Percentiles rank a stretch among this genome's conserved stretches.
Conservation (phyloP, 2,113 vertebrate species). For the Rhinolophus ferrumequinum region DNA sequence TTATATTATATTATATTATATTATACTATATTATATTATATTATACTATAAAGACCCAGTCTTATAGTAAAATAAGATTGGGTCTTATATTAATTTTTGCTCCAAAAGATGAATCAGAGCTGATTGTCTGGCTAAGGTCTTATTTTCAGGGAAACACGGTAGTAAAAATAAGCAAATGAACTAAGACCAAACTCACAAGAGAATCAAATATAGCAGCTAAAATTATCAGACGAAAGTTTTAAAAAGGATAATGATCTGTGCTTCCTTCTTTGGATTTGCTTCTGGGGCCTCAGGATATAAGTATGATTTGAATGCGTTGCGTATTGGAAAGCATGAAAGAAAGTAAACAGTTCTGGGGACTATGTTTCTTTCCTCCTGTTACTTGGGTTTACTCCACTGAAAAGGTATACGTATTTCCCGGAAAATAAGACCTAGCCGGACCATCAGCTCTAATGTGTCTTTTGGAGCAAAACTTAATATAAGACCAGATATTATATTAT, state of each 20-base stretch:
- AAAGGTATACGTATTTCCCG: neutral
- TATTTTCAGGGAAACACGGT: too few species aligned
- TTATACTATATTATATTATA: too few species aligned
- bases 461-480: too few species aligned
- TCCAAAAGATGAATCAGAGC: too few species aligned
- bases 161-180: neutral
- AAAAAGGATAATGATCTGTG: neutral
- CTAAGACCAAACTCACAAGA: neutral
- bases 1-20: too few species aligned
- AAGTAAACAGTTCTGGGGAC: neutral
- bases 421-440: too few species aligned
- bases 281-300: neutral
- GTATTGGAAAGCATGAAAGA: neutral
- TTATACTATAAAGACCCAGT: too few species aligned
- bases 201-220: conserved; percentile 42
- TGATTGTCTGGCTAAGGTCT: too few species aligned
- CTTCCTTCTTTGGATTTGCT: neutral
- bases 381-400: neutral
- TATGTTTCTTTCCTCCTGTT: neutral
- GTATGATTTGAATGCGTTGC: neutral
- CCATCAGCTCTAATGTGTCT: too few species aligned
- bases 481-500: too few species aligned
- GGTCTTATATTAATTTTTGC: too few species aligned
- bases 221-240: neutral
- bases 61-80: too few species aligned